Conservation (phyloP, 2,113 vertebrate species). For the Scalopus aquaticus region DNA sequence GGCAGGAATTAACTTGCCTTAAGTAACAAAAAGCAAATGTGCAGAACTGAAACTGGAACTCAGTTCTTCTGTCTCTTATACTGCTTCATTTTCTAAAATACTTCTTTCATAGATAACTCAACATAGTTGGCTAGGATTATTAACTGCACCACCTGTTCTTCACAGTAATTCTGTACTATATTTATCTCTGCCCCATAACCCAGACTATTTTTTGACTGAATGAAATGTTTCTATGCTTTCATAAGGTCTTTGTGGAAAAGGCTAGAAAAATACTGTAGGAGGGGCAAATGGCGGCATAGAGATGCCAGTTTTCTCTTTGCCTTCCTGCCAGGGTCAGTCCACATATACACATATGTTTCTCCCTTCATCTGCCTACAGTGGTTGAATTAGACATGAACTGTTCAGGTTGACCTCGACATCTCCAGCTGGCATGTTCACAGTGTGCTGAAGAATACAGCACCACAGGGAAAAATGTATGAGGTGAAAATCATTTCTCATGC, state of each 20-base stretch:
- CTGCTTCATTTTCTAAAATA: not conserved
- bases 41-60: not conserved
- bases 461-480: not conserved
- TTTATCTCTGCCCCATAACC: not conserved
- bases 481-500: not conserved
- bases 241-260: not conserved
- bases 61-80: not conserved
- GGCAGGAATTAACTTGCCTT: not conserved
- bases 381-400: not conserved
- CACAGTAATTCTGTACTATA: not conserved
- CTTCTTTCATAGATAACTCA: not conserved
- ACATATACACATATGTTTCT: not conserved
- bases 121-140: not conserved
- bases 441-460: not conserved
- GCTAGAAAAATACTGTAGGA: not conserved
- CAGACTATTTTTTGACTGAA: not conserved
- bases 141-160: not conserved
- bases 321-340: not conserved
- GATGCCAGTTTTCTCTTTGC: not conserved
- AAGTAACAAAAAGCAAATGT: not conserved
- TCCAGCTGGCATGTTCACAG: not conserved
- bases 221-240: not conserved
- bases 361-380: not conserved
- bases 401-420: not conserved
- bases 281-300: not conserved